Percentiles rank a stretch among this genome's conserved stretches.
Conservation (phyloP, 2,113 vertebrate species). For the Petrocephalus zakoni region DNA sequence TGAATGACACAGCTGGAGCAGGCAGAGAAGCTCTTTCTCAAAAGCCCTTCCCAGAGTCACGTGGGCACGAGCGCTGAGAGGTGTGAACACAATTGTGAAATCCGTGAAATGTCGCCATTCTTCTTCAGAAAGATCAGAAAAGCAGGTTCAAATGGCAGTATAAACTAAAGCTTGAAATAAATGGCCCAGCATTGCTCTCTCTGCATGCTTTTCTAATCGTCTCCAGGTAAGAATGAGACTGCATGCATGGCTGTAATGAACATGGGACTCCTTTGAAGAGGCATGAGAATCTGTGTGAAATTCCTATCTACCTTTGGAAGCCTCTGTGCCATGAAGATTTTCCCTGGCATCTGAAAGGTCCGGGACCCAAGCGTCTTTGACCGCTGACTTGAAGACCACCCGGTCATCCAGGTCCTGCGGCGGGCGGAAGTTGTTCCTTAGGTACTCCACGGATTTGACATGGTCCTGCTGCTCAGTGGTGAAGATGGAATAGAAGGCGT, state of each 20-base stretch:
- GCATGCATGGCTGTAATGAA: neutral
- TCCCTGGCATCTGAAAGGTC: conserved; percentile 75
- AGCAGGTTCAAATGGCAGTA: neutral
- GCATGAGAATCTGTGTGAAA: conserved; percentile 16
- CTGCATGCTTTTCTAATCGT: neutral
- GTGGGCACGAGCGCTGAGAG: neutral
- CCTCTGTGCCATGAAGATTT: conserved; percentile 78
- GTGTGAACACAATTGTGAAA: conserved; percentile 4
- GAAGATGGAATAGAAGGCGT: conserved; percentile 97
- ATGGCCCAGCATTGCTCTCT: neutral
- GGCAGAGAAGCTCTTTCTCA: neutral
- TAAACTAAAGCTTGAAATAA: neutral
- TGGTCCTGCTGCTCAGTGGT: conserved; percentile 98
- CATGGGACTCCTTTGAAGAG: neutral
- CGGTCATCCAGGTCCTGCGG: conserved; percentile 75
- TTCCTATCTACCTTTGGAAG: conserved; percentile 77
- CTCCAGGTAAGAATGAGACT: neutral
- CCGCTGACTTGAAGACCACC: conserved; percentile 80
- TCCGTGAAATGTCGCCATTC: neutral
- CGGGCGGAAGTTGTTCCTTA: conserved; percentile 94
- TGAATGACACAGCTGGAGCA: neutral
- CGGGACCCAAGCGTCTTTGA: conserved; percentile 86
- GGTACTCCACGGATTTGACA: conserved; percentile 93
- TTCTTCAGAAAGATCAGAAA: neutral
- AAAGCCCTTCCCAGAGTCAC: neutral